A percentile compares a stretch with the other conserved stretches of the same genome.
phyloP scores from a whole-genome alignment of 2,888 invertebrate genomes.

The Frankliniella intonsa region DNA sequence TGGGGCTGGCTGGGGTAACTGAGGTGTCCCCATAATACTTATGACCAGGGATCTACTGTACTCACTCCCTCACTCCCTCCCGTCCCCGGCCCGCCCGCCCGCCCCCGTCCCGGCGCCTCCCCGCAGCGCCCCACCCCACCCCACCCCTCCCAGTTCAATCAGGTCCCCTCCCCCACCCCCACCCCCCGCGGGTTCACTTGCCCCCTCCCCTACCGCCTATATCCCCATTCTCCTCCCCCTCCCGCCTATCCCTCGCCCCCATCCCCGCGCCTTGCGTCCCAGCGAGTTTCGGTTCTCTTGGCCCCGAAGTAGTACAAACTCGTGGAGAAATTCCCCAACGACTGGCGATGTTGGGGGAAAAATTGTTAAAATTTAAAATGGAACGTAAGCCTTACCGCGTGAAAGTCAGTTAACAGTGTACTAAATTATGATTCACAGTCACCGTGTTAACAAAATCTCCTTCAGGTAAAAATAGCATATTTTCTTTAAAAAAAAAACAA shows the following conservation, averaged over 20 bases:
- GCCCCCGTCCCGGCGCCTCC: background rate
- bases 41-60: constrained; percentile 26
- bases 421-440: too few species aligned
- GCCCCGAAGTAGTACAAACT: too few species aligned
- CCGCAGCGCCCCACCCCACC: background rate
- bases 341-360: too few species aligned
- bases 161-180: background rate
- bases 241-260: background rate
- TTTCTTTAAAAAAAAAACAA: too few species aligned
- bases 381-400: too few species aligned
- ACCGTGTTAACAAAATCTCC: too few species aligned
- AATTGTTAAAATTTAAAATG: too few species aligned
- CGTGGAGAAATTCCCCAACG: too few species aligned
- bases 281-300: too few species aligned
- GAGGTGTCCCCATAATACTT: constrained; percentile 26
- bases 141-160: constrained; percentile 7
- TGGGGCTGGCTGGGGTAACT: background rate
- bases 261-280: background rate
- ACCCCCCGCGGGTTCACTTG: background rate
- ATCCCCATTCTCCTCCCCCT: background rate
- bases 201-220: background rate
- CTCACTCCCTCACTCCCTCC: background rate
- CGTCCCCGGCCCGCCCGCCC: background rate
- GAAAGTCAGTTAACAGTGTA: too few species aligned
- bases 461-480: too few species aligned